These are phyloP conservation scores for Pluvialis apricaria DNA, from an alignment of 2,113 vertebrate species.

Conservation along the genomic window DNA sequence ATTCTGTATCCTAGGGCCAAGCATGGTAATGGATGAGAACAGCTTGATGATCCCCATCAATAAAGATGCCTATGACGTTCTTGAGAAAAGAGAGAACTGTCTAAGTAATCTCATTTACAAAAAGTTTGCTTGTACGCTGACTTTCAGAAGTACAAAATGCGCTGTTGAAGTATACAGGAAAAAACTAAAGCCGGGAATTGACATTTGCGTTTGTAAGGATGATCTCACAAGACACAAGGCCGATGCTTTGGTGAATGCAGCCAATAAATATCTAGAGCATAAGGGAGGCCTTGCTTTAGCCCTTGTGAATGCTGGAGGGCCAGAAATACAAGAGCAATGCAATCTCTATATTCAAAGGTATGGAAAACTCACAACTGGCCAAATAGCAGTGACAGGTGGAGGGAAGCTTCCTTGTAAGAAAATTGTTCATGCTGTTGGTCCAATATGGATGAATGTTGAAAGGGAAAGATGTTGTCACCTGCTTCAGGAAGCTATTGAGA, in stretches of 20 bases:
- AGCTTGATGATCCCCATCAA: conserved; percentile 42
- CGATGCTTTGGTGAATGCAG: conserved; percentile 86
- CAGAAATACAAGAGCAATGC: conserved; percentile 68
- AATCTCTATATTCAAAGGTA: rapidly evolving
- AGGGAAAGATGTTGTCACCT: rapidly evolving
- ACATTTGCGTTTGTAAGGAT: conserved; percentile 81
- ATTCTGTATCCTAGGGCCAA: conserved; percentile 44
- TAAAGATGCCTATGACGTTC: background rate
- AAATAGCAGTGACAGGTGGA: conserved; percentile 39
- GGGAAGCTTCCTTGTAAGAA: conserved; percentile 74
- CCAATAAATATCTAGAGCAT: conserved; percentile 75
- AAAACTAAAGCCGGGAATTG: background rate
- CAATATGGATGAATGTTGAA: background rate
- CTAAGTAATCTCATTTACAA: conserved; percentile 52
- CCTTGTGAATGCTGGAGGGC: conserved; percentile 76
- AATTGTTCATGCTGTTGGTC: conserved; percentile 86
- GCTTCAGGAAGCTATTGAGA: conserved; percentile 32
- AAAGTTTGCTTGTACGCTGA: conserved; percentile 75
- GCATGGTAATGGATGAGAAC: background rate
- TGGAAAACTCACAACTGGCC: conserved; percentile 52
- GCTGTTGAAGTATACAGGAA: conserved; percentile 59
- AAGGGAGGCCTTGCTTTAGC: conserved; percentile 78
- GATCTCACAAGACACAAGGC: conserved; percentile 78
- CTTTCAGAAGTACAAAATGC: background rate
- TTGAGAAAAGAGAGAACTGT: conserved; percentile 53